These are phyloP conservation scores for Gymnarchus niloticus DNA, from an alignment of 2,113 vertebrate species.

Conservation along the genomic window DNA sequence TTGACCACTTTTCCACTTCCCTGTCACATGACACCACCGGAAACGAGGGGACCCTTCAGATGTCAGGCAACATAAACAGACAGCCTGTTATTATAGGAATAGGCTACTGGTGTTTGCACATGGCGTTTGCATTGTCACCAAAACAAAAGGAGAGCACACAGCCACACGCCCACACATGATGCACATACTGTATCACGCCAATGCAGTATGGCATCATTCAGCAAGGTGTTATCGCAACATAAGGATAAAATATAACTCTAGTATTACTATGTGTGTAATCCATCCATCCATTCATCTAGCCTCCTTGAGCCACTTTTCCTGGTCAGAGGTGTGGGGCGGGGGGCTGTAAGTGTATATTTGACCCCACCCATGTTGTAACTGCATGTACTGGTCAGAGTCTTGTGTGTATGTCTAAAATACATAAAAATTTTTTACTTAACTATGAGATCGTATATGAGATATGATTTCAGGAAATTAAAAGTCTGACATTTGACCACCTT, in stretches of 20 bases:
- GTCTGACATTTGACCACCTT: neutral
- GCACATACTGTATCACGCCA: neutral
- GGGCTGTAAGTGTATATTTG: neutral
- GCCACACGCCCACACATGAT: neutral
- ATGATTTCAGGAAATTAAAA: no score
- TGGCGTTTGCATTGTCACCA: slow-evolving; percentile 50
- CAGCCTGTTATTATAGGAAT: neutral
- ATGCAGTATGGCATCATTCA: slow-evolving; percentile 25
- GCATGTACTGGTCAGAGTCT: no score
- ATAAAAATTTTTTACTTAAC: no score
- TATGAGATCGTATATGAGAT: neutral
- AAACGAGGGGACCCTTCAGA: slow-evolving; percentile 18
- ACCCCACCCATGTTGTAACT: no score
- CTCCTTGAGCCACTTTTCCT: neutral
- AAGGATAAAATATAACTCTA: neutral
- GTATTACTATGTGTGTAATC: neutral
- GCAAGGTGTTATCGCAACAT: slow-evolving; percentile 16
- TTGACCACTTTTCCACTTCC: neutral
- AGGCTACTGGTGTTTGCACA: slow-evolving; percentile 32
- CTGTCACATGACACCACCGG: slow-evolving; percentile 7
- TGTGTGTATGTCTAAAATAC: no score
- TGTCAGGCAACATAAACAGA: slow-evolving; percentile 28
- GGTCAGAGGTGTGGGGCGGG: neutral
- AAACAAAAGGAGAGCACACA: slow-evolving; percentile 38
- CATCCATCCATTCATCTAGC: neutral